Conservation (phyloP, 2,797 vertebrate genomes). For the Catamblyrhynchus diadema region DNA sequence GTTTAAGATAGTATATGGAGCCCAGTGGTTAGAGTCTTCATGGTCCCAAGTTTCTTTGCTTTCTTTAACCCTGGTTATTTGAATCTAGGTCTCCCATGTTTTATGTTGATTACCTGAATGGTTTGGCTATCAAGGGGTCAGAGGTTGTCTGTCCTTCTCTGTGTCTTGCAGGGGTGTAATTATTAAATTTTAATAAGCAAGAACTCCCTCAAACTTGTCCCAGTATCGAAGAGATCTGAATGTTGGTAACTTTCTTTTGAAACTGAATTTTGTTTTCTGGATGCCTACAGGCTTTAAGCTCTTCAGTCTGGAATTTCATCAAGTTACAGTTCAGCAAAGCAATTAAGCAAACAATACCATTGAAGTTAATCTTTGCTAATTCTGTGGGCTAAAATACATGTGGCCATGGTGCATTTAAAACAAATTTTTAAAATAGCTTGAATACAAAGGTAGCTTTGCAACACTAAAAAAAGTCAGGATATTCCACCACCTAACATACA, state of each 20-base stretch:
- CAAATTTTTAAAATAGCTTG: neutral
- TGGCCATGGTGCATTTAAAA: neutral
- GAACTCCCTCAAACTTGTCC: fast-evolving
- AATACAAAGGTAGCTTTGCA: neutral
- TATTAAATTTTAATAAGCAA: neutral
- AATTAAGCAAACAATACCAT: neutral
- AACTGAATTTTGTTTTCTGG: neutral
- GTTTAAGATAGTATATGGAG: neutral
- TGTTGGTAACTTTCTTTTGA: neutral
- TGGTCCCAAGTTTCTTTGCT: neutral
- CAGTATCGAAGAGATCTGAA: neutral
- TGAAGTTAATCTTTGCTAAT: neutral
- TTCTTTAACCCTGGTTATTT: neutral
- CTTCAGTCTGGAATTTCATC: neutral
- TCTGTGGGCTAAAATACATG: neutral
- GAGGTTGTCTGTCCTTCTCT: neutral
- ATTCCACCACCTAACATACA: neutral
- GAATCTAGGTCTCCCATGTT: neutral
- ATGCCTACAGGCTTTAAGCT: neutral
- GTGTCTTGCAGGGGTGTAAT: neutral
- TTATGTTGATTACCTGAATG: neutral
- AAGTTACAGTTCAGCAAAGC: neutral
- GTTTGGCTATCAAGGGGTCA: neutral
- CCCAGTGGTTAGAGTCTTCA: neutral
- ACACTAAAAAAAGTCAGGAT: neutral